Evolutionary conservation across 2,797 vertebrate genomes (phyloP).

Genomic region (Centropyge bicolor): DNA sequence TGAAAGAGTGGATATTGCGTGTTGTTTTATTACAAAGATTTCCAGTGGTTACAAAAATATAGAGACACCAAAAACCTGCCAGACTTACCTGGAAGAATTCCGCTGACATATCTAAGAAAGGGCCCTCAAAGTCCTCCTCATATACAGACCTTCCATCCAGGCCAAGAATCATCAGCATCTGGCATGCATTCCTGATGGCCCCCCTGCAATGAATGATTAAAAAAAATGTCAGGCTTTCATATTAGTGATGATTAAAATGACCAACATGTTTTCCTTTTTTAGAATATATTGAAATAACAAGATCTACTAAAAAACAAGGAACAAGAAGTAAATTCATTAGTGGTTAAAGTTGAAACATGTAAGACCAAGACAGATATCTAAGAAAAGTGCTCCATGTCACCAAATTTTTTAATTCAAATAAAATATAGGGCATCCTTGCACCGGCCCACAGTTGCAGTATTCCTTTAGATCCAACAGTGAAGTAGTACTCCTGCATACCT

Average conservation of each 20-base stretch:
- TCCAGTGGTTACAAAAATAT: not conserved
- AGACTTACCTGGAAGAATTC: slow-evolving; percentile 96
- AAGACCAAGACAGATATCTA: not conserved
- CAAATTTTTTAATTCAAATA: not conserved
- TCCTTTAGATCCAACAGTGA: not conserved
- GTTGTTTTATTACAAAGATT: not conserved
- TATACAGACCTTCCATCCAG: slow-evolving; percentile 97
- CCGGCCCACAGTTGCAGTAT: not conserved
- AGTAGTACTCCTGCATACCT: slow-evolving; percentile 82
- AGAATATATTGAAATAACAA: not conserved
- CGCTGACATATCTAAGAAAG: slow-evolving; percentile 98
- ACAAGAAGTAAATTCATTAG: not conserved
- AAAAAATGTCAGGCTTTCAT: not conserved
- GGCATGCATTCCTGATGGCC: slow-evolving; percentile 97
- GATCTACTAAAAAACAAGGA: not conserved
- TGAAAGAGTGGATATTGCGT: slow-evolving; percentile 65
- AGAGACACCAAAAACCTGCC: not conserved
- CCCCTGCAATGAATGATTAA: slow-evolving; percentile 84
- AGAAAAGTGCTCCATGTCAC: not conserved
- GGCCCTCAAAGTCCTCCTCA: slow-evolving; percentile 97
- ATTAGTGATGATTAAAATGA: not conserved
- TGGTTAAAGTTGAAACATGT: not conserved
- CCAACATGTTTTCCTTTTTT: not conserved
- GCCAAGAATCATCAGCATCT: slow-evolving; percentile 99
- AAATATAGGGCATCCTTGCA: not conserved